Base-by-base conservation (phyloP, 2,888 invertebrate species). In the Apocheima hispidaria region DNA sequence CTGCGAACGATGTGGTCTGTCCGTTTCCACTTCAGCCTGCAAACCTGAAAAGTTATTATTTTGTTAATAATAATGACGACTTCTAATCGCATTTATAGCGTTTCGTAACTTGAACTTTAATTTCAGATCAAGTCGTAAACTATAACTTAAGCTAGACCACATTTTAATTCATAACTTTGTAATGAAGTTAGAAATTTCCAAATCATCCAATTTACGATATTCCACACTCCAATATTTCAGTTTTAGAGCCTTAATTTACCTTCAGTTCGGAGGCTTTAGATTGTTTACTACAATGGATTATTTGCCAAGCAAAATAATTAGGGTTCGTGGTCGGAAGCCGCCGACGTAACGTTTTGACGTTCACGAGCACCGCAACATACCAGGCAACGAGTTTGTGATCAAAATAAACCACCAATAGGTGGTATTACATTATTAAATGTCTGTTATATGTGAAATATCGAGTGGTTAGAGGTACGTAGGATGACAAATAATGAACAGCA, bases 241-340 rank as follows among this genome's bases (percentile, higher is more conserved):
- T 60, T 69, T 66, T 68, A 68, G 62, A 65, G 59, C 66, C 59
- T 67, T 70, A 52, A 68, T 70, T 68, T 68, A 70, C 68, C 63
- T 66, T 60, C 61, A 63, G 68, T 74, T 72, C 73, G 73, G 73
- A 74, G 73, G 72, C 69, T 73, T 75, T 68, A 65, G 68, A 65
- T 79, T 76, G 75, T 81, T 78, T 77, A 79, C 74, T 77, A 76
- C 78, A 75, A 72, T 73, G 71, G 75, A 81, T 81, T 79, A 81
- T 77, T 78, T 72, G 73, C 76, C 71, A 68, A 66, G 72, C 73
- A 66, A 78, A 80, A 81, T 82, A 81, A 81, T 81, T 75, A 75
- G 74, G 77, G 77, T 75, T 69, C 61, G 69, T 71, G 73, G 77
- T 72, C 69, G 74, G 73, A 66, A 70, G 68, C 70, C 71, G 68